Percentiles rank a stretch among this genome's conserved stretches.
Conservation (phyloP, 1,140 invertebrate genomes). For the Diuraphis noxia region DNA sequence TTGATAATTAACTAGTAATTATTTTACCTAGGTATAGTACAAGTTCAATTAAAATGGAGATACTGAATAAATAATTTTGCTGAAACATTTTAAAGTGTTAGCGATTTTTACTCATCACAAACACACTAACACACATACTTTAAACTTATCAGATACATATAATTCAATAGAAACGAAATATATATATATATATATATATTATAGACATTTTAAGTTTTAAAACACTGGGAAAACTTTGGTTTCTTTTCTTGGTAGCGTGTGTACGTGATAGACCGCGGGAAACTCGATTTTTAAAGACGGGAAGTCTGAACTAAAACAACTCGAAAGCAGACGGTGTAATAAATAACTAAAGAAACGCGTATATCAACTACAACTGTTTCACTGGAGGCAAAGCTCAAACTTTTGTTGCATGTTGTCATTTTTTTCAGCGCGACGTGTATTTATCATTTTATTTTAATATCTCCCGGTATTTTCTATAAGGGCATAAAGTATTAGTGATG, state of each 20-base stretch:
- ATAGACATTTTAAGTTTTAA: background rate
- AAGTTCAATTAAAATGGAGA: background rate
- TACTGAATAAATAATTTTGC: background rate
- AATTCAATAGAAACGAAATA: background rate
- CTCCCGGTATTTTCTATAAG: background rate
- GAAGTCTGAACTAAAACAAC: background rate
- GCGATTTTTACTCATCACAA: background rate
- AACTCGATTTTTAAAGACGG: conserved; percentile 12
- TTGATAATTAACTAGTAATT: background rate
- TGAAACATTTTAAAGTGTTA: background rate
- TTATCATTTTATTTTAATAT: background rate
- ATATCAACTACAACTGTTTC: conserved; percentile 28
- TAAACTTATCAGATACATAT: background rate
- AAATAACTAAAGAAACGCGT: background rate
- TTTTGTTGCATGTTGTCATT: background rate
- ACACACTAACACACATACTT: background rate
- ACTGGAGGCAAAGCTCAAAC: background rate
- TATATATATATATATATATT: background rate
- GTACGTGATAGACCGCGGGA: background rate
- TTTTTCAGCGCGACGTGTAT: background rate
- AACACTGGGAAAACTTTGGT: background rate
- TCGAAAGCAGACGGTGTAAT: conserved; percentile 4
- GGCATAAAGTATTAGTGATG: background rate
- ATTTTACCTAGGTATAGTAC: background rate
- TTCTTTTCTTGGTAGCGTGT: background rate